Conservation (phyloP, 2,113 vertebrate species). For the Gnathonemus longibarbis region DNA sequence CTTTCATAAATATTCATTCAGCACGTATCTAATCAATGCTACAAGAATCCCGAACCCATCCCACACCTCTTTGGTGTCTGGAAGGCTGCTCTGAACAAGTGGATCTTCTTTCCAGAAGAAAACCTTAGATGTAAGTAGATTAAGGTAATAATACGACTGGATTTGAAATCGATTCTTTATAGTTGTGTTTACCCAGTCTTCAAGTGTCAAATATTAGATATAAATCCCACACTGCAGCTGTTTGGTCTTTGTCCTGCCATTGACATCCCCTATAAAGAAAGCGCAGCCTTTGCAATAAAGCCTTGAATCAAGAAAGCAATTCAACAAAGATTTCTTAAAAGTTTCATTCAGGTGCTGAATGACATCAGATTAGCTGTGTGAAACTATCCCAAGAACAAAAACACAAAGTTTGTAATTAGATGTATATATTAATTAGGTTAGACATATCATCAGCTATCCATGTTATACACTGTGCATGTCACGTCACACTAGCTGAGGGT, state of each 20-base stretch:
- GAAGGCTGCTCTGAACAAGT: background rate
- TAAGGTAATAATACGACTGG: slow-evolving; percentile 55
- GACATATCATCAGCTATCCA: background rate
- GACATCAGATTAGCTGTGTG: background rate
- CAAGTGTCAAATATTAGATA: slow-evolving; percentile 55
- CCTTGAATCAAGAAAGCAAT: slow-evolving; percentile 43
- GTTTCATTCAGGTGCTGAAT: background rate
- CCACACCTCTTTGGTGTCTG: background rate
- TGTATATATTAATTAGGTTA: background rate
- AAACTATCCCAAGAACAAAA: background rate
- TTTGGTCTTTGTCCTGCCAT: slow-evolving; percentile 52
- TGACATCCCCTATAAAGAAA: slow-evolving; percentile 55
- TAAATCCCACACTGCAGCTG: slow-evolving; percentile 52
- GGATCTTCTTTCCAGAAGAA: background rate
- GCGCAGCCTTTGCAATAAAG: slow-evolving; percentile 50
- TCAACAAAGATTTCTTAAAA: slow-evolving; percentile 24
- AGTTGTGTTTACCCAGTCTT: slow-evolving; percentile 60
- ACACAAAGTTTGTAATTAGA: background rate
- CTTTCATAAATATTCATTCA: background rate
- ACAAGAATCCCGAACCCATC: background rate
- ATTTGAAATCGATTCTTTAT: slow-evolving; percentile 59
- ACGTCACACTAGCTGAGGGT: background rate
- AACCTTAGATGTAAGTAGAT: slow-evolving; percentile 20
- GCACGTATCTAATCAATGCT: background rate
- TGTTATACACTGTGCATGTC: background rate